Base-by-base conservation (phyloP, 2,888 invertebrate genomes). In the Escarpia spicata region DNA sequence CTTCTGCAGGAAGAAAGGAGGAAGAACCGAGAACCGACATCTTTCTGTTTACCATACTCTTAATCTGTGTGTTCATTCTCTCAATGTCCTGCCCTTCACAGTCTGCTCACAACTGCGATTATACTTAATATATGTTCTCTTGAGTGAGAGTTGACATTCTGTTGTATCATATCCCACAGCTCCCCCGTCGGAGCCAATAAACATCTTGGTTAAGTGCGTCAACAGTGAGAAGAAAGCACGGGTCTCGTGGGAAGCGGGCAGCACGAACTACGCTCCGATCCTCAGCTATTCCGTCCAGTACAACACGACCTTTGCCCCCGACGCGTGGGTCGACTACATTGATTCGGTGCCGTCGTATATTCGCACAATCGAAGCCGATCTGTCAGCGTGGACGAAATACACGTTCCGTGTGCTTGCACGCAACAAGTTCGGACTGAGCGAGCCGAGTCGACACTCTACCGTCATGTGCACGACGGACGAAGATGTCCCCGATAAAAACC, bases 241-340 rank as follows among this genome's bases (percentile, higher is more conserved):
- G 1, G 97, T 99, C 15, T 97, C 97, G 94, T 99, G 99, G 99
- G 97, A 97, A 94, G 98, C 99, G 0, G 98, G 98, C 97, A 99
- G 99, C 92, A 99, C 99, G 96, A 99, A 99, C 97, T 98, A 99
- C 94, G 98, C 99, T 0, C 98, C 99, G 15, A 98, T 99, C 96
- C 97, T 98, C 92, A 98, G 98, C 95, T 99, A 98, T 96, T 98
- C 98, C 93, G 98, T 99, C 93, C 98, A 99, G 96, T 98, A 98
- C 96, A 99, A 99, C 96, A 99, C 99, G 0, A 98, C 98, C 92
- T 99, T 99, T 96, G 98, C 98, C 31, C 99, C 98, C 0, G 98
- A 99, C 96, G 97, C 98, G 0, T 99, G 99, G 99, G 98, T 94
- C 98, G 96, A 97, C 97, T 91, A 91, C 91, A 91, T 31, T 31